Base-by-base conservation (phyloP, 2,113 vertebrate species). In the Stomatorhinus ivindoensis region DNA sequence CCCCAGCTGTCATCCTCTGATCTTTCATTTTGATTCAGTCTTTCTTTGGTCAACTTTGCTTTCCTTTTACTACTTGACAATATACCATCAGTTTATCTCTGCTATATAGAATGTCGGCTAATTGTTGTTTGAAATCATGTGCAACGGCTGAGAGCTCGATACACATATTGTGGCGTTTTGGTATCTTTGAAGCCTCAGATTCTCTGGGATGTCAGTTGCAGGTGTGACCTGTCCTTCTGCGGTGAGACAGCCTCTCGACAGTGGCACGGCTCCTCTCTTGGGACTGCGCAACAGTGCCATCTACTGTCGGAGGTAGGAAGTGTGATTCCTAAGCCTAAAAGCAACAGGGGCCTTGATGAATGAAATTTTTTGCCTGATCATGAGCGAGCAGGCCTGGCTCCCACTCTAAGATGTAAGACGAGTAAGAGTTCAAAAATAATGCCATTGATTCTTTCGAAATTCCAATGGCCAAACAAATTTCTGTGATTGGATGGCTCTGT, bases 301-400 rank as follows among this genome's bases (percentile, higher is more conserved):
- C 92, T 93, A 82, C 91, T 93, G 92, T 27, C 85, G 51, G 91
- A 91, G 93, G 92, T 89, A 90, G 89, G 88, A 92, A 50, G 69
- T 47, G 87, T 19, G 88, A 53, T 8, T 65, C 17, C 65, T 13
- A 10, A 55, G n/a, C 73, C 42, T 21, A 42, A 53, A 2, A 46
- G n/a, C 9, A 82, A 58, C 17, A 19, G 44, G 9, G 48, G 50
- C 39, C n/a, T 11, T 83, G 88, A 50, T 50, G n/a, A 50, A 50
- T 31, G 4, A 80, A 80, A 80, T 76, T 13, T 73, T 73, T 35
- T 35, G 11, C 9, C n/a, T 13, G 24, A 55, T 55, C 19, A 4
- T 24, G 24, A 73, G 31, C 13, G 1, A 15, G 31, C 69, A 35
- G 69, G 35, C 31, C n/a, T 39, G 69, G 15, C 35, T 35, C 69